Evolutionary conservation across 2,888 invertebrate species (phyloP), one percentile per base, ranked within the genome.

Genomic region (Adelphocoris suturalis): DNA sequence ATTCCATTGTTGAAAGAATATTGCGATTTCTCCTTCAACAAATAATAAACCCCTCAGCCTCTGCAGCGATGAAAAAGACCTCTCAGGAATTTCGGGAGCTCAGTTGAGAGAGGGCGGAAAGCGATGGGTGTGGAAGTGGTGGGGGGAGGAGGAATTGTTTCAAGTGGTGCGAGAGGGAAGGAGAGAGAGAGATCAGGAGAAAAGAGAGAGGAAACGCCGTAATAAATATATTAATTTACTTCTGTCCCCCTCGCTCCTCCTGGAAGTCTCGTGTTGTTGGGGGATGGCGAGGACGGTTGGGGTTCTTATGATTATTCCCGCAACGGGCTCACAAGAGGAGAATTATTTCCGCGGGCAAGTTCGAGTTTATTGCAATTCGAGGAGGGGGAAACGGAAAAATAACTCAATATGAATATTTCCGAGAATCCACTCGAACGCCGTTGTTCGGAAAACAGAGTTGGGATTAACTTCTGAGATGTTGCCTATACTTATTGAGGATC

Each of bases 211-310:
- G 78, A 78, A 37, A 46, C 46, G 11, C 14, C 78, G 78, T 78
- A 78, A 78, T 78, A 78, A 78, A 78, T 78, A 47, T 78, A 78
- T 78, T 78, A 78, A 78, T 78, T 78, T 78, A 78, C 78, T 78
- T 78, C 78, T 4, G 68, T 68, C 23, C 13, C 12, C 23, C 23
- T 68, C 68, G 23, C 19, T 57, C n/a, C 7, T 57, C 19, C 16
- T 57, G 13, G 68, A 27, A 27, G 11, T 12, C 23, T 23, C 23
- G 68, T 23, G 13, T 23, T 68, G 68, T 23, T 11, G 12, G 52
- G 19, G 12, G 19, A 23, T 9, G 19, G n/a, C 19, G n/a, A 61
- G 61, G n/a, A 48, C 48, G 7, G 48, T 11, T 7, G 68, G 68
- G 23, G 68, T 4, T 19, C 68, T 68, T 12, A 68, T 68, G 68